Evolutionary conservation across 2,888 invertebrate species (phyloP), one percentile per base, ranked within the genome.

Genomic region (Erpobdella octoculata): DNA sequence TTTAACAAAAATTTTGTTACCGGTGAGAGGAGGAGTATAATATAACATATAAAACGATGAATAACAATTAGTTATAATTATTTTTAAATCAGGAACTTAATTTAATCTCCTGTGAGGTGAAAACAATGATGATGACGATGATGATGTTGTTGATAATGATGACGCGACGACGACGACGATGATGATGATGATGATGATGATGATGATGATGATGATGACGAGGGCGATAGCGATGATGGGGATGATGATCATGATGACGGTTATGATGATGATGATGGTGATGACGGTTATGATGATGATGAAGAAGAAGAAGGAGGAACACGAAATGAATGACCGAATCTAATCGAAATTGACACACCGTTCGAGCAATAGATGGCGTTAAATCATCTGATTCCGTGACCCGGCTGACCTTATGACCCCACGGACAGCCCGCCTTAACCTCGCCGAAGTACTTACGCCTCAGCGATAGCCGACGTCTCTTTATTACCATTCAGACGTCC

Each of bases 381-480:
- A 62, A 62, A 62, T 62, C 62, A 62, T 62, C 33, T 35, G 62
- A 35, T 62, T 35, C 31, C 62, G 8, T 62, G 62, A 35, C 62
- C 62, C 12, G n/a, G 46, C n/a, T 41, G 46, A n/a, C 46, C 46
- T 41, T 35, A 9, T 62, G 62, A 62, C 62, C 62, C 31, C 31
- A 18, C 35, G 33, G 62, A 62, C 62, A 62, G 62, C 62, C 62
- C 46, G 33, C 33, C 62, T 62, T 62, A 62, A 62, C 62, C 62
- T 31, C 53, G n/a, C 33, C 62, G 62, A 62, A n/a, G 31, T 62
- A 31, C n/a, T n/a, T n/a, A n/a, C 62, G 28, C 31, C 62, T 62
- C 62, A 35, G n/a, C 62, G 62, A 62, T 62, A n/a, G n/a, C n/a
- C n/a, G n/a, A n/a, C n/a, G 53, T 53, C 53, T 53, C 53, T 53